Evolutionary conservation across 1,140 invertebrate species (phyloP), one percentile per base, ranked within the genome.

Genomic region (Dermatophagoides farinae): DNA sequence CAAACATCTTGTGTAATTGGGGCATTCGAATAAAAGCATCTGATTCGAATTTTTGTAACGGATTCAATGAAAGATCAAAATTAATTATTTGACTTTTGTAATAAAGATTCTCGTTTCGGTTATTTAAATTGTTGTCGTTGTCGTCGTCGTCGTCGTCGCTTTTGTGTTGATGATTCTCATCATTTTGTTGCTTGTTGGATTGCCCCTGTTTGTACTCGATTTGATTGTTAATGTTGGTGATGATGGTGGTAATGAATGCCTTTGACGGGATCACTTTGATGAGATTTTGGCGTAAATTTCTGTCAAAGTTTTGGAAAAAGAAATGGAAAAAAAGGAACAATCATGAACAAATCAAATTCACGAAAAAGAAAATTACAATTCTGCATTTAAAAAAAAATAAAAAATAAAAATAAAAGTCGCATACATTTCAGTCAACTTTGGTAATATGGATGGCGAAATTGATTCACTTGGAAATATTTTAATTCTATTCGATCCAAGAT

Each of bases 1-100:
- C 71, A 67, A 65, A 73, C 71, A 74, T 60, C 64, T 72, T 67
- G 52, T 68, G 66, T 16, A 74, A 63, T 14, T 63, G 64, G 1
- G 70, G 71, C 11, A 73, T 60, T 41, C 68, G 54, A 23, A 64
- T 62, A 58, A 74, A 74, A 25, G 71, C 68, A 22, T 67, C 58
- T 1, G 25, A 51, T 10, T 66, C 67, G 11, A 72, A 64, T 18
- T 67, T 65, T 37, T 47, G 55, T 22, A 74, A 70, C 1, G 71
- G 70, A 61, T 73, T 72, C 11, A 67, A 68, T 50, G 68, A 67
- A 50, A 76, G 63, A 39, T 71, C 69, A 10, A 72, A 55, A 5
- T 70, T 62, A 5, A 64, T 63, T 39, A 72, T 47, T 25, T 70
- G 67, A 20, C 66, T 31, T 31, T 31, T 31, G 31, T 31, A 31